Evolutionary conservation across 2,113 vertebrate genomes (phyloP).

Genomic region (Sapajus apella): DNA sequence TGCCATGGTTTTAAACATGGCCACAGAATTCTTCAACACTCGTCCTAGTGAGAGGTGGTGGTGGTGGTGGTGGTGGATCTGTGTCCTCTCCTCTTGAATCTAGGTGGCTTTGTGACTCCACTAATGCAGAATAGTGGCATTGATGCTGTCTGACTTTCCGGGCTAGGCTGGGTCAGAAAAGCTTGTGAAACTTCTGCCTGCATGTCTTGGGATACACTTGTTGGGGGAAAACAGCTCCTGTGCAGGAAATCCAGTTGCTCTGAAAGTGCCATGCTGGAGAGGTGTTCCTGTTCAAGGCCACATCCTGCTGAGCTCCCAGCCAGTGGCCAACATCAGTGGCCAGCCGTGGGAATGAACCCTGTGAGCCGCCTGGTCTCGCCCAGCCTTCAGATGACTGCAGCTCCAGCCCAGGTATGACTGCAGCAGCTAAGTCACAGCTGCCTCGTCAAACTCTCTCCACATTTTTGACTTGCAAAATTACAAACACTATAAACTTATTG

Average conservation of each 20-base stretch:
- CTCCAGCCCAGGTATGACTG: not conserved
- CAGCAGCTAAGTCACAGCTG: not conserved
- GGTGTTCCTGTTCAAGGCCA: not conserved
- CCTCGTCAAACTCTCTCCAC: not conserved
- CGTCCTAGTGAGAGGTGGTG: not conserved
- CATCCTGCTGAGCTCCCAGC: not conserved
- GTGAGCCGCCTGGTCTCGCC: accelerated
- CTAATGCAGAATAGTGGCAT: not conserved
- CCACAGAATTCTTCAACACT: not conserved
- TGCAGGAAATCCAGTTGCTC: not conserved
- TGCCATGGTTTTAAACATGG: not conserved
- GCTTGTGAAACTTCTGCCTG: not conserved
- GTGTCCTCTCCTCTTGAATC: not conserved
- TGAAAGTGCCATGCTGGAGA: not conserved
- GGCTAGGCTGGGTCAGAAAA: not conserved
- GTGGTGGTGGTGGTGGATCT: not conserved
- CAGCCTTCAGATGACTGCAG: not conserved
- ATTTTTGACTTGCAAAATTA: not conserved
- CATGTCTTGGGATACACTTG: not conserved
- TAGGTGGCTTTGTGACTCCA: not conserved
- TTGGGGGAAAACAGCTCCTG: not conserved
- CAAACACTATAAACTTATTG: not conserved
- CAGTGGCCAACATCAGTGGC: not conserved
- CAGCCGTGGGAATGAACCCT: not conserved
- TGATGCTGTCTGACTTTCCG: not conserved